Evolutionary conservation across 2,888 invertebrate species (phyloP).

Genomic region (Meta bourneti): DNA sequence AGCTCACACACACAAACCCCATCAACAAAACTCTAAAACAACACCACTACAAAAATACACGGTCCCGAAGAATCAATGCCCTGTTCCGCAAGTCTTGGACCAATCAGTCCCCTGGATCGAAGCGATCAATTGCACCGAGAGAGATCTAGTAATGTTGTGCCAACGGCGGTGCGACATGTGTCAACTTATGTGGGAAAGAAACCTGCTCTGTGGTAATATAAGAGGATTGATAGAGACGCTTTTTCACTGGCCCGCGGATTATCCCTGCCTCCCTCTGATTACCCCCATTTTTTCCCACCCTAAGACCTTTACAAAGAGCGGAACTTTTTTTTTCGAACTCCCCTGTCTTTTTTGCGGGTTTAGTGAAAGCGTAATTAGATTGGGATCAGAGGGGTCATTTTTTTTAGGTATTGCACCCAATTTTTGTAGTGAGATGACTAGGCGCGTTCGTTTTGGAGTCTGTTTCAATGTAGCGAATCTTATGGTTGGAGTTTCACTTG

Average conservation of each 20-base stretch:
- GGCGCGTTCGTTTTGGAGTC: too few relatives aligned
- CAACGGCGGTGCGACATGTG: conserved; percentile 55
- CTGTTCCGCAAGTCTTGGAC: not conserved
- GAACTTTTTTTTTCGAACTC: not conserved
- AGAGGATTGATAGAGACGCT: conserved; percentile 69
- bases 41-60: not conserved
- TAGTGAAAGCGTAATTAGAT: conserved; percentile 43
- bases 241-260: conserved; percentile 55
- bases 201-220: conserved; percentile 42
- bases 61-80: not conserved
- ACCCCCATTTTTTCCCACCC: conserved; percentile 17
- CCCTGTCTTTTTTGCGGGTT: not conserved
- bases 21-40: too few relatives aligned
- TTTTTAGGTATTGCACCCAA: not conserved
- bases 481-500: too few relatives aligned
- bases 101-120: conserved; percentile 7
- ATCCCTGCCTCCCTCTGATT: conserved; percentile 51
- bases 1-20: too few relatives aligned
- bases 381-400: conserved; percentile 36
- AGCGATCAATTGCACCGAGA: not conserved
- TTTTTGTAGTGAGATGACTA: not conserved
- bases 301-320: not conserved
- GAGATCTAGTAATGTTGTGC: conserved; percentile 14
- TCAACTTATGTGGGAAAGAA: conserved; percentile 61
- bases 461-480: too few relatives aligned